Evolutionary conservation across 2,888 invertebrate genomes (phyloP).

Genomic region (Drosophila emarginata): DNA sequence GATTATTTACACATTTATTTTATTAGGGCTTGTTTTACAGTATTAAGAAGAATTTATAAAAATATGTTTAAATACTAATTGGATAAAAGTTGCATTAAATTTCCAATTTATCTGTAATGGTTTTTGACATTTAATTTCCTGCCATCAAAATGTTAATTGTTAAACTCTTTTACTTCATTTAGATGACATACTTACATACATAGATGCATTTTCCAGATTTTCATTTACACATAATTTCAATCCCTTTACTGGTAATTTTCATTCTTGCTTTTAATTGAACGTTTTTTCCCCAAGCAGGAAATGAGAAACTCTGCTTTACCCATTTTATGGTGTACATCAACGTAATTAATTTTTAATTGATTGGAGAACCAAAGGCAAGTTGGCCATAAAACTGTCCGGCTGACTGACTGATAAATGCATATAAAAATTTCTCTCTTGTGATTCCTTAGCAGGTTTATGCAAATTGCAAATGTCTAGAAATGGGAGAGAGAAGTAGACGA

Average conservation of each 20-base stretch:
- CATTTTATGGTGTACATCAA: constrained; percentile 22
- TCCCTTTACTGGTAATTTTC: constrained; percentile 2
- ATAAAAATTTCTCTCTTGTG: background rate
- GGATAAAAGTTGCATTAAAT: background rate
- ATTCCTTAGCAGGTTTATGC: background rate
- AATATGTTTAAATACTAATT: too few species aligned
- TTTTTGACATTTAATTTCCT: background rate
- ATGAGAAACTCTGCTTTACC: constrained; percentile 15
- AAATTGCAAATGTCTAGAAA: constrained; percentile 11
- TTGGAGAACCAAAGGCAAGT: constrained; percentile 21
- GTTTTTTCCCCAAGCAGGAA: background rate
- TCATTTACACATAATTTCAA: constrained; percentile 4
- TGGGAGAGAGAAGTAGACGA: background rate
- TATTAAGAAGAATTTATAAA: too few species aligned
- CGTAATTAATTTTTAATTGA: constrained; percentile 47
- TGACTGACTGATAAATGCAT: constrained; percentile 5
- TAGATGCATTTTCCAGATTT: background rate
- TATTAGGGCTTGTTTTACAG: too few species aligned
- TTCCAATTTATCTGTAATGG: background rate
- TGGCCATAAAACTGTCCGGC: background rate
- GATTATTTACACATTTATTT: too few species aligned
- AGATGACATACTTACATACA: background rate
- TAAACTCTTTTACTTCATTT: background rate
- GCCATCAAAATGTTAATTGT: background rate
- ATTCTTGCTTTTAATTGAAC: constrained; percentile 2